Percentiles rank a stretch among this genome's conserved stretches.
Conservation (phyloP, 2,797 vertebrate species). For the Sebastes nivosus region DNA sequence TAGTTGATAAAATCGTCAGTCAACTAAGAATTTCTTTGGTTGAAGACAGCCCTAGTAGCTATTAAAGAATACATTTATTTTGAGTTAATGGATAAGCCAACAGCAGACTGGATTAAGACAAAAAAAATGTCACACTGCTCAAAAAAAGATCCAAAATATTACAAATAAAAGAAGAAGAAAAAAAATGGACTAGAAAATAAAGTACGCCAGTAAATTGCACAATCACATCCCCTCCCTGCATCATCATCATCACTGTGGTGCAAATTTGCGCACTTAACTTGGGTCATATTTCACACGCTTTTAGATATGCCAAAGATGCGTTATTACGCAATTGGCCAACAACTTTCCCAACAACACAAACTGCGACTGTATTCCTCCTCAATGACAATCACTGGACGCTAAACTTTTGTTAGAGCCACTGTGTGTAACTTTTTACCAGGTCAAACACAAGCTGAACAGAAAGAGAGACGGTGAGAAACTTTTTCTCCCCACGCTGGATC, state of each 20-base stretch:
- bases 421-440: conserved; percentile 15
- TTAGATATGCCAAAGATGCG: neutral
- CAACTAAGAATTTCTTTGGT: too few relatives aligned
- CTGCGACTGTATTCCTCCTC: neutral
- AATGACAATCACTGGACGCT: neutral
- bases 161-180: neutral
- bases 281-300: neutral
- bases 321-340: neutral
- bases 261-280: neutral
- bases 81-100: conserved; percentile 27
- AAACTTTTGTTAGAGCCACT: neutral
- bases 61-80: neutral
- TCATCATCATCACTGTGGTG: conserved; percentile 9
- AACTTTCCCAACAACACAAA: neutral
- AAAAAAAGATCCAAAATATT: neutral
- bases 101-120: neutral
- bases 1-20: too few relatives aligned
- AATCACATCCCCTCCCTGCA: conserved; percentile 27
- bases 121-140: neutral
- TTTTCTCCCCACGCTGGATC: conserved; percentile 51
- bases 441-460: conserved; percentile 12
- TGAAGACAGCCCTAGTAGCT: neutral
- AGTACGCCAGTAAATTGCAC: conserved; percentile 1
- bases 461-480: conserved; percentile 44
- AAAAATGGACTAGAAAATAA: neutral